Evolutionary conservation across 2,888 invertebrate genomes (phyloP), one percentile per base, ranked within the genome.

Genomic region (Cistogaster globosa): DNA sequence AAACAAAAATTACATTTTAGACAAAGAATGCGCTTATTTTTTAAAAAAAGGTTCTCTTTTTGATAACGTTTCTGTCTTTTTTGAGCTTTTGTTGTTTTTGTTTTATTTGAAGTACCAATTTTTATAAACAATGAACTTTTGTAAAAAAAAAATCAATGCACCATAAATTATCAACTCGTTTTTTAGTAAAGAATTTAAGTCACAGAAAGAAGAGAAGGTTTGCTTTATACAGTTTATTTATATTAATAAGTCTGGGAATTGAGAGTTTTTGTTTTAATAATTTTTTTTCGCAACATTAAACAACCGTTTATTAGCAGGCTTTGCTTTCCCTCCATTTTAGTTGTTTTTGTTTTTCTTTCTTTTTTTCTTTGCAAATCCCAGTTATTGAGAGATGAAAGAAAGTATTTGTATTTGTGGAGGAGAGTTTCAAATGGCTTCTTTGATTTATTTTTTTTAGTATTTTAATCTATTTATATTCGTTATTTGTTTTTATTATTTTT

Each of bases 11-110:
- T 42, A 42, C 42, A 14, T 60, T 20, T 18, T 57, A 32, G 32
- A 42, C 58, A 81, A 71, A 71, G 71, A 65, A 65, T 76, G 82
- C 82, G 82, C 82, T 76, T 67, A 45, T 20, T 42, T 20, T 42
- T 12, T 11, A 4, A 3, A 77, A 63, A 58, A 12, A 20, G 11
- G 48, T 65, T 75, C 18, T 48, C 48, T 58, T 51, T 48, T 55
- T 32, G 20, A 62, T 74, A 58, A 60, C 67, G 60, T 77, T 51
- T 36, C 22, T 75, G 74, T 82, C 78, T 82, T 82, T n/a, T 84
- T 85, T 77, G 65, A 74, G 81, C 77, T 78, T 82, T 53, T 68
- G n/a, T 48, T 22, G 20, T 72, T 55, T 32, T 48, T 22, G 20
- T 65, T 55, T 45, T 60, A 14, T 65, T 38, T 58, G 11, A 67